Percentiles rank a stretch among this genome's conserved stretches.
Evolutionary conservation across 2,888 invertebrate species (phyloP).

Genomic region (Antitype chi): DNA sequence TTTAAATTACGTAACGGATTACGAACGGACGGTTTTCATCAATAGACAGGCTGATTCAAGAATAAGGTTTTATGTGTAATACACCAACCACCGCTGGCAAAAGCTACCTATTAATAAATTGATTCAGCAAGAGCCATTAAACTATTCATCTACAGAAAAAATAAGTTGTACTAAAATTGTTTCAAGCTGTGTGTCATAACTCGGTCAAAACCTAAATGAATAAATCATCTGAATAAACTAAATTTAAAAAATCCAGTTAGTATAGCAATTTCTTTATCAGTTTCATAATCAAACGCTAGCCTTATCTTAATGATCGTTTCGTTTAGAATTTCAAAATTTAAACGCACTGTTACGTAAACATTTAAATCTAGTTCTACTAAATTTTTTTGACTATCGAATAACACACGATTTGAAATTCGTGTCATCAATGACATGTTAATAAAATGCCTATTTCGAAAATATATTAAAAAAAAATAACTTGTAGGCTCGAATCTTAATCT

Average conservation of each 20-base stretch:
- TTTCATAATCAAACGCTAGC: constrained; percentile 1
- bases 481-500: not conserved
- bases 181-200: not conserved
- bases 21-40: too few species aligned
- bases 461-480: not conserved
- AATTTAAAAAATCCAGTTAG: not conserved
- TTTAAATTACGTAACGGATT: too few species aligned
- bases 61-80: too few species aligned
- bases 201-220: not conserved
- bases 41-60: too few species aligned
- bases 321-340: constrained; percentile 10
- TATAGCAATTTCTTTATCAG: not conserved
- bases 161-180: not conserved
- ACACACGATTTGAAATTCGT: not conserved
- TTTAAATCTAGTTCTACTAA: constrained; percentile 9
- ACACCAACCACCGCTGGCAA: too few species aligned
- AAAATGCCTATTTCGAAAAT: constrained; percentile 1
- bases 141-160: not conserved
- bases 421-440: not conserved
- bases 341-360: not conserved
- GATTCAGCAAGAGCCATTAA: not conserved
- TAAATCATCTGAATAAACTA: not conserved
- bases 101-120: not conserved
- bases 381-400: constrained; percentile 1
- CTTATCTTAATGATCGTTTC: constrained; percentile 18